Evolutionary conservation across 2,797 vertebrate species (phyloP).

Genomic region (Helostoma temminkii): DNA sequence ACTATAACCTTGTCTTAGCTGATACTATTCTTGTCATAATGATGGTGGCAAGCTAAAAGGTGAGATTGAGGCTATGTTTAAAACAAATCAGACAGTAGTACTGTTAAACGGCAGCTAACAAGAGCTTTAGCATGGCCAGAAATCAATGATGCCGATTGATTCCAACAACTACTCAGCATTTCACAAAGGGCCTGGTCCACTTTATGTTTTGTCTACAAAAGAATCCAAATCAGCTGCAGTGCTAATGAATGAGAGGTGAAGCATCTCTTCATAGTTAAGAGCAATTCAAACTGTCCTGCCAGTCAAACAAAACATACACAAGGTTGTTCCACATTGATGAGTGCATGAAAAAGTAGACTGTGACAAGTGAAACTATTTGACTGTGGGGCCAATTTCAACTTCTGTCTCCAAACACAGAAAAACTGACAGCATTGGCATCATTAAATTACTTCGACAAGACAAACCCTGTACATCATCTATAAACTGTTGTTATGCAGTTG

Average conservation of each 20-base stretch:
- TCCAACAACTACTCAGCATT: constrained; percentile 9
- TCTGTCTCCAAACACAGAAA: constrained; percentile 14
- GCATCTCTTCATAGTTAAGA: constrained; percentile 1
- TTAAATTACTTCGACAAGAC: constrained; percentile 38
- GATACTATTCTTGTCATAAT: neutral
- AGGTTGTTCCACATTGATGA: constrained; percentile 1
- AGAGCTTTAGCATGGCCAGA: neutral
- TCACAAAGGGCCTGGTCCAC: constrained; percentile 14
- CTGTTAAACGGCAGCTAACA: constrained; percentile 8
- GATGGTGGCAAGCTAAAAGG: neutral
- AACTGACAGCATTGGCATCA: constrained; percentile 23
- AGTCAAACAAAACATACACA: constrained; percentile 15
- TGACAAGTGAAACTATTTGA: constrained; percentile 26
- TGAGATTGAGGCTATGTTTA: neutral
- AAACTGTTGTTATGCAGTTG: constrained; percentile 43
- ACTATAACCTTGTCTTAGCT: neutral
- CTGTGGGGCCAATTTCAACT: constrained; percentile 12
- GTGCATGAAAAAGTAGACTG: constrained; percentile 2
- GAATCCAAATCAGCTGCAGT: neutral
- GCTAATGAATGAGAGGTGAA: neutral
- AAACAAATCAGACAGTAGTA: constrained; percentile 3
- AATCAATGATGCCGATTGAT: constrained; percentile 27
- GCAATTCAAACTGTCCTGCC: constrained; percentile 5
- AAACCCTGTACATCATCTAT: constrained; percentile 29
- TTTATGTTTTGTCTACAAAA: constrained; percentile 13